Percentiles rank a stretch among this genome's conserved stretches.
Evolutionary conservation across 92 coral and sea anemone species (phyloP).

Genomic region (Ricordea florida): DNA sequence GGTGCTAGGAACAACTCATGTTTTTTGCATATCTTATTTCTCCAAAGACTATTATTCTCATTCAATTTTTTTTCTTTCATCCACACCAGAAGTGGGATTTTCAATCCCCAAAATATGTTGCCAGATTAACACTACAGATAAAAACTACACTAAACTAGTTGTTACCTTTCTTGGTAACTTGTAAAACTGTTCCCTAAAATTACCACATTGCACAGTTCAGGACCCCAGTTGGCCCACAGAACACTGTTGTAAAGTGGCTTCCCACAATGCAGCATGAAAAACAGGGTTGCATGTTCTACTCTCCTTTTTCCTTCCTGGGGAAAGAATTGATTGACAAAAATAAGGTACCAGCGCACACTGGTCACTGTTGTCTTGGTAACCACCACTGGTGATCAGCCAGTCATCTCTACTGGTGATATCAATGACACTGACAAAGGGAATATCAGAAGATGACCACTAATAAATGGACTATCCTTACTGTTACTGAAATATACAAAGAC

Average conservation of each 20-base stretch:
- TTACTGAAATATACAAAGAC: no score
- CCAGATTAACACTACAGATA: neutral
- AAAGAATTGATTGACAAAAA: neutral
- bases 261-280: constrained; percentile 93
- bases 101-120: neutral
- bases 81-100: neutral
- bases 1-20: no score
- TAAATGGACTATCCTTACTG: no score
- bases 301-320: constrained; percentile 86
- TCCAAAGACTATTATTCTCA: no score
- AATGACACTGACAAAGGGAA: neutral
- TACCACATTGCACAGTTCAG: constrained; percentile 62
- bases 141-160: neutral
- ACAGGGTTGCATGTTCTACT: constrained; percentile 61
- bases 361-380: neutral
- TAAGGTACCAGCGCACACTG: neutral
- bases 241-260: constrained; percentile 95
- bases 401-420: neutral
- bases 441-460: neutral
- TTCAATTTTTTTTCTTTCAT: no score
- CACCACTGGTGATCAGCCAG: neutral
- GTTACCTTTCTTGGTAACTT: constrained; percentile 83
- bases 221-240: constrained; percentile 98
- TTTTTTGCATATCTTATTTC: no score
- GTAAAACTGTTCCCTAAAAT: constrained; percentile 90